These are phyloP conservation scores for Oplegnathus fasciatus DNA, from an alignment of 2,113 vertebrate genomes.

Conservation along the genomic window DNA sequence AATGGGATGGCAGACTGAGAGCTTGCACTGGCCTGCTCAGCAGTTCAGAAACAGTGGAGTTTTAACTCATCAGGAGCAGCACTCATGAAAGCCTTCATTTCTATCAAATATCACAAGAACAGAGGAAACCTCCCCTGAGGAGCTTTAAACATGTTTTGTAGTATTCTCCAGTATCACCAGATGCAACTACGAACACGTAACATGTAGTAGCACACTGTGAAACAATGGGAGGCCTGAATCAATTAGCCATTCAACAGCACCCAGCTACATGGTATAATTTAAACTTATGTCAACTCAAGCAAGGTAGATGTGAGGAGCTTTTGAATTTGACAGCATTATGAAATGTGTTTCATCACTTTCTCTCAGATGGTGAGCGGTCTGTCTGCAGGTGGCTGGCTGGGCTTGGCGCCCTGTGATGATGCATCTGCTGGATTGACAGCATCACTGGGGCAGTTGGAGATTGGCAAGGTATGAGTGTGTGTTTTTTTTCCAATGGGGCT, in stretches of 20 bases:
- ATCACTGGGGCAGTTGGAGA: background rate
- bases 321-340: slow-evolving; percentile 29
- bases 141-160: slow-evolving; percentile 20
- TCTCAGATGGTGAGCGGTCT: slow-evolving; percentile 8
- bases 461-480: slow-evolving; percentile 17
- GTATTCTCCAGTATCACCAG: background rate
- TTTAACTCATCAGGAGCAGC: background rate
- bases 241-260: slow-evolving; percentile 46
- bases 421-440: slow-evolving; percentile 24
- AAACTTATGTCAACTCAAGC: slow-evolving; percentile 13
- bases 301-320: slow-evolving; percentile 38
- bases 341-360: slow-evolving; percentile 43
- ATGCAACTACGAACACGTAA: slow-evolving; percentile 18
- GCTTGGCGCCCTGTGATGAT: slow-evolving; percentile 2
- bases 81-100: background rate
- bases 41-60: background rate
- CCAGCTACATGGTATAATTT: slow-evolving; percentile 8
- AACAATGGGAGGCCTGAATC: slow-evolving; percentile 36
- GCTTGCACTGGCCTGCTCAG: background rate
- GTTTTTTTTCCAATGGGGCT: background rate
- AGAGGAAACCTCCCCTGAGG: background rate
- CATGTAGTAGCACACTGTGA: slow-evolving; percentile 32
- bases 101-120: slow-evolving; percentile 6
- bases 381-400: slow-evolving; percentile 35
- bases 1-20: background rate